Percentiles rank a stretch among this genome's conserved stretches.
Conservation (phyloP, 2,888 invertebrate genomes). For the Liodrosophila aerea region DNA sequence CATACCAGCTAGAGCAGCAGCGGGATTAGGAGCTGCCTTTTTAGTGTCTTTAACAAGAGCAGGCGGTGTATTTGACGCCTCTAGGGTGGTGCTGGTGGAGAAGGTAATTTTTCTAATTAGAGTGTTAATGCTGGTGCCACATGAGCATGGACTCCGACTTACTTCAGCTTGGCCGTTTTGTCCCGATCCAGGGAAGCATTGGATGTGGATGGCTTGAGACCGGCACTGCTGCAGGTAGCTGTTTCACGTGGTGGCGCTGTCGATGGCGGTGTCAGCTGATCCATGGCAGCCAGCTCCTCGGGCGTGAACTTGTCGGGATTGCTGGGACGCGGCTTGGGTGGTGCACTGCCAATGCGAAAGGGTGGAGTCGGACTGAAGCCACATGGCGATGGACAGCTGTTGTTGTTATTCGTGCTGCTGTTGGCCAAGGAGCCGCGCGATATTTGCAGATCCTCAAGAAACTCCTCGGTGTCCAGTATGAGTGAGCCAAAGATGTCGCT, state of each 20-base stretch:
- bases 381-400: constrained; percentile 58
- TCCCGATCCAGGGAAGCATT: constrained; percentile 66
- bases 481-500: constrained; percentile 85
- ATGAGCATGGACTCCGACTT: constrained; percentile 34
- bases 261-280: constrained; percentile 81
- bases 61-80: constrained; percentile 33
- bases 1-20: constrained; percentile 2
- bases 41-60: not conserved
- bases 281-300: constrained; percentile 81
- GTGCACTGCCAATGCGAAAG: constrained; percentile 85
- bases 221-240: constrained; percentile 57
- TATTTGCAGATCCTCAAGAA: constrained; percentile 83
- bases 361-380: constrained; percentile 85
- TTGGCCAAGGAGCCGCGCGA: constrained; percentile 77
- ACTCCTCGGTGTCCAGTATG: constrained; percentile 84
- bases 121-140: no score
- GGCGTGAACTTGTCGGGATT: constrained; percentile 80
- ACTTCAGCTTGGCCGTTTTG: constrained; percentile 63
- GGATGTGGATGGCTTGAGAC: constrained; percentile 45
- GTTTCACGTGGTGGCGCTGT: constrained; percentile 83
- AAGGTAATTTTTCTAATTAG: constrained; percentile 77
- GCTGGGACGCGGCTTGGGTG: constrained; percentile 79
- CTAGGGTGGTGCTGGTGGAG: constrained; percentile 69
- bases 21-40: not conserved
- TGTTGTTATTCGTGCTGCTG: constrained; percentile 58